A percentile compares a stretch with the other conserved stretches of the same genome.
These are phyloP conservation scores for Pardalotus punctatus DNA, from an alignment of 2,113 vertebrate species.

Conservation along the genomic window DNA sequence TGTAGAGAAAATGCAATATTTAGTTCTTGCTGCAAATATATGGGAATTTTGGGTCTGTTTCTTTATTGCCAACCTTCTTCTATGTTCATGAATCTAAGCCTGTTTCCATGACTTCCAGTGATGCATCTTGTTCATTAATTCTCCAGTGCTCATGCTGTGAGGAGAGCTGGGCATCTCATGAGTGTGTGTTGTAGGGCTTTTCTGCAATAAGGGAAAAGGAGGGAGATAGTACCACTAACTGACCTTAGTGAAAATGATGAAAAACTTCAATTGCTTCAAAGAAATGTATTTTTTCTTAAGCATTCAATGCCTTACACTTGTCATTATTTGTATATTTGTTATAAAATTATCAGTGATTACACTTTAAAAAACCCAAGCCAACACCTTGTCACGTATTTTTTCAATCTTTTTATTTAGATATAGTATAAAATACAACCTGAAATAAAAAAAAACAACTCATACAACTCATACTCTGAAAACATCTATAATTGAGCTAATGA, in stretches of 20 bases:
- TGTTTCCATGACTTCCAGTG: conserved; percentile 21
- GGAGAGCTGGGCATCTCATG: background rate
- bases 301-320: background rate
- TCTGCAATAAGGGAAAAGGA: background rate
- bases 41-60: background rate
- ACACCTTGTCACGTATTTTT: background rate
- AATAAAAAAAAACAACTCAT: background rate
- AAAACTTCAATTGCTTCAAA: background rate
- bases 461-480: rapidly evolving
- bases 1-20: background rate
- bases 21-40: background rate
- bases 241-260: background rate
- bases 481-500: background rate
- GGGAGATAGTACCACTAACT: background rate
- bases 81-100: background rate
- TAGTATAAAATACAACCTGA: background rate
- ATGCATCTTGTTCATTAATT: background rate
- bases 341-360: background rate
- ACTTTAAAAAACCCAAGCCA: background rate
- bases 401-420: background rate
- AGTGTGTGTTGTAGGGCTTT: background rate
- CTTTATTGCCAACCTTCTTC: background rate
- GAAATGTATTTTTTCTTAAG: background rate
- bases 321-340: background rate
- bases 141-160: background rate